These are phyloP conservation scores for Oenanthe oenanthe DNA, from an alignment of 2,113 vertebrate genomes.

Conservation along the genomic window DNA sequence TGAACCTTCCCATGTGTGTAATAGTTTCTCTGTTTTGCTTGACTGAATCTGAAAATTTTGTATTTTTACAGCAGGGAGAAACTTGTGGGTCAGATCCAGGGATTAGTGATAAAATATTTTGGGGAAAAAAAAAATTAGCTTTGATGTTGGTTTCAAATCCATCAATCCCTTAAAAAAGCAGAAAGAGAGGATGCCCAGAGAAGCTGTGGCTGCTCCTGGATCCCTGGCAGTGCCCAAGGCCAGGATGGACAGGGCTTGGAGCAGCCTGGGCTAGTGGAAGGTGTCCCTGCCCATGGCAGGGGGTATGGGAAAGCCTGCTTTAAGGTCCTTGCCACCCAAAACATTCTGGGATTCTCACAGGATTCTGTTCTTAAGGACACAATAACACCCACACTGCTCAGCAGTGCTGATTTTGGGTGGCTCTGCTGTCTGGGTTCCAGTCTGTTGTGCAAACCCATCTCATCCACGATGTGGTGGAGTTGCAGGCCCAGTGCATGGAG, in stretches of 20 bases:
- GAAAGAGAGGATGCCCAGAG: not conserved
- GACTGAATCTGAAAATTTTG: not conserved
- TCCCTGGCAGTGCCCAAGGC: not conserved
- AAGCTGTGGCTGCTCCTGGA: not conserved
- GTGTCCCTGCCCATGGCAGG: not conserved
- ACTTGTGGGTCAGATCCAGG: not conserved
- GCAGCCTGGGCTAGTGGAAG: fast-evolving
- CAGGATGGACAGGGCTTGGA: fast-evolving
- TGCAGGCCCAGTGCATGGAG: not conserved
- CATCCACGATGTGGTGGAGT: not conserved
- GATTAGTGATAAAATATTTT: not conserved
- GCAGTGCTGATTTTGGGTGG: not conserved
- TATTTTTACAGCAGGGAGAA: not conserved
- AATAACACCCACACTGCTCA: not conserved
- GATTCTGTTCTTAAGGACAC: not conserved
- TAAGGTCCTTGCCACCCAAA: not conserved
- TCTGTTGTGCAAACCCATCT: not conserved
- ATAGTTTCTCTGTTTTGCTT: not conserved
- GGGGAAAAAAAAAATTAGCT: not conserved
- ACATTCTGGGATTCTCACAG: fast-evolving
- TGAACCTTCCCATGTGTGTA: not conserved
- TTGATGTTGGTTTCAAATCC: not conserved
- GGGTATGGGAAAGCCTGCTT: too few species aligned
- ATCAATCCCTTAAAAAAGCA: not conserved
- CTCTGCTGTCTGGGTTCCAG: not conserved